Percentiles rank a stretch among this genome's conserved stretches.
Evolutionary conservation across 2,888 invertebrate species (phyloP).

Genomic region (Nephrotoma appendiculata): DNA sequence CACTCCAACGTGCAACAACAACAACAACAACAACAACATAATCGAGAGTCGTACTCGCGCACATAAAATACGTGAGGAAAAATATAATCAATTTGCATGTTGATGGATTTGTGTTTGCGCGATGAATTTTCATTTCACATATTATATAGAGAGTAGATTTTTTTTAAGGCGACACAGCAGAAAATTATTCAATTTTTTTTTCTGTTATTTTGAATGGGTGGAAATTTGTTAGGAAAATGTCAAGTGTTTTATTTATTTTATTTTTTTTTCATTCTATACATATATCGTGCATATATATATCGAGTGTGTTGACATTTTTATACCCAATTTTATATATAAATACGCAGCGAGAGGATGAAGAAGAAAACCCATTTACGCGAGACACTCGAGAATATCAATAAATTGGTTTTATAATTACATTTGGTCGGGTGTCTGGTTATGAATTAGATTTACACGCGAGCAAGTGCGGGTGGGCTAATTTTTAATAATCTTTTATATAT

Average conservation of each 20-base stretch:
- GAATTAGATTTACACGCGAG: background rate
- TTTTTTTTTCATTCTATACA: background rate
- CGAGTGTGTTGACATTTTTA: background rate
- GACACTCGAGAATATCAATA: background rate
- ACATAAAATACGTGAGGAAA: background rate
- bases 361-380: background rate
- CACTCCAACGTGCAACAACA: background rate
- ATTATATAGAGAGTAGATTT: background rate
- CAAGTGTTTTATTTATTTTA: background rate
- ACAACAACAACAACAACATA: background rate
- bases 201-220: background rate
- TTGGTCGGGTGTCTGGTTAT: background rate
- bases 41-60: background rate
- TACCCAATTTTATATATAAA: background rate
- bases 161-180: background rate
- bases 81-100: background rate
- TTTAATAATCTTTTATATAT: background rate
- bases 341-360: background rate
- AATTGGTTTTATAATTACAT: background rate
- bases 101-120: conserved; percentile 2
- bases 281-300: background rate
- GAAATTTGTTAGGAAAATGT: background rate
- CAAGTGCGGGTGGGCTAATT: background rate
- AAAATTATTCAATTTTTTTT: background rate
- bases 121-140: conserved; percentile 2